A percentile compares a stretch with the other conserved stretches of the same genome.
phyloP scores from a whole-genome alignment of 2,888 invertebrate genomes.

The Atrina japonica region DNA sequence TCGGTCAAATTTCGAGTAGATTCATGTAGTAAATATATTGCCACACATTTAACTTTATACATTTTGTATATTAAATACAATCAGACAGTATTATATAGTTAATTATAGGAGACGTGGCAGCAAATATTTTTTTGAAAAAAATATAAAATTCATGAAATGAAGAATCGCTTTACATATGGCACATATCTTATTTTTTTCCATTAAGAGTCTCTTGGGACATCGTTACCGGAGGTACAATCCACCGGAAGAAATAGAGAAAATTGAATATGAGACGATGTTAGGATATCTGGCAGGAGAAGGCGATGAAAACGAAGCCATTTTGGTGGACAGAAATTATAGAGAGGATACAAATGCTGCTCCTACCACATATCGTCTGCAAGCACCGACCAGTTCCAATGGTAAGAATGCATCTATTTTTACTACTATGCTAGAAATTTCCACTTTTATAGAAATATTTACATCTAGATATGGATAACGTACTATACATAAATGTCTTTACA shows the following conservation, averaged over 20 bases:
- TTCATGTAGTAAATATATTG: no score
- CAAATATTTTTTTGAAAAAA: no score
- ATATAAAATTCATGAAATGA: no score
- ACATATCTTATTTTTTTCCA: no score
- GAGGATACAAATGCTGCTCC: conserved; percentile 74
- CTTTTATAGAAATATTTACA: not conserved
- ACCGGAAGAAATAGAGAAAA: conserved; percentile 64
- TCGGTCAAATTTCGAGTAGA: no score
- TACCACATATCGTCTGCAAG: conserved; percentile 69
- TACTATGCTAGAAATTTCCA: no score
- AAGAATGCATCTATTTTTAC: not conserved
- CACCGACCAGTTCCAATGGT: conserved; percentile 36
- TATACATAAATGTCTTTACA: not conserved
- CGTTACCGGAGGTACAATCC: conserved; percentile 74
- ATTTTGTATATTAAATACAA: no score
- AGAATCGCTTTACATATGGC: no score
- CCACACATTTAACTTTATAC: no score
- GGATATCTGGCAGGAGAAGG: conserved; percentile 50
- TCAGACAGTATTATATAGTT: no score
- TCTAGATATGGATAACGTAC: not conserved
- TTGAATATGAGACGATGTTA: conserved; percentile 70
- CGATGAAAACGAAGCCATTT: conserved; percentile 50
- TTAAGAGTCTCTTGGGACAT: conserved; percentile 76
- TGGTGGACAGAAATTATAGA: conserved; percentile 71
- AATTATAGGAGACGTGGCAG: no score